Conservation (phyloP, 2,797 vertebrate species). For the Bucorvus abyssinicus region DNA sequence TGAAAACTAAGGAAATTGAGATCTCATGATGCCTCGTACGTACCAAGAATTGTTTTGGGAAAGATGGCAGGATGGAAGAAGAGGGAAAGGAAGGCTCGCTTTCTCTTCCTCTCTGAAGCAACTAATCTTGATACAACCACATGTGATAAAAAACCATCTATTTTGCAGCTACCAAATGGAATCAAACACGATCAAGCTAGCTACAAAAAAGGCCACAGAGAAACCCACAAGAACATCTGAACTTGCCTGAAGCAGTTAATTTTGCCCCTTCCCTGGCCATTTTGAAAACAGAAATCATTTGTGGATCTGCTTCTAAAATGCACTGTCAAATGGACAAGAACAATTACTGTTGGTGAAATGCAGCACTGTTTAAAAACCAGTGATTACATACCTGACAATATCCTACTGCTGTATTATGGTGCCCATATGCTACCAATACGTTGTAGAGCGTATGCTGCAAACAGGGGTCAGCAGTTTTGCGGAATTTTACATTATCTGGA, state of each 20-base stretch:
- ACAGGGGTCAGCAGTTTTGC: slow-evolving; percentile 80
- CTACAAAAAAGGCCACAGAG: background rate
- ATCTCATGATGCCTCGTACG: background rate
- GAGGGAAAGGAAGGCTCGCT: background rate
- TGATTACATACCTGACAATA: slow-evolving; percentile 90
- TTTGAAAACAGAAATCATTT: background rate
- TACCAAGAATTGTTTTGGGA: background rate
- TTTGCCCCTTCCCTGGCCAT: background rate
- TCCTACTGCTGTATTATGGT: slow-evolving; percentile 88
- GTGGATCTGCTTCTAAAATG: background rate
- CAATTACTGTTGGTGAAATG: background rate
- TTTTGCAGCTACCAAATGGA: background rate
- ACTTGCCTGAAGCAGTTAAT: background rate
- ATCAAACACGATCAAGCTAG: background rate
- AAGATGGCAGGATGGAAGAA: background rate
- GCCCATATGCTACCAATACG: slow-evolving; percentile 90
- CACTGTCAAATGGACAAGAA: background rate
- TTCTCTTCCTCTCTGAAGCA: background rate
- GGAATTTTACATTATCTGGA: slow-evolving; percentile 92
- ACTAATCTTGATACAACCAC: background rate
- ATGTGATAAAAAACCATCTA: background rate
- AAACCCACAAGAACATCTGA: background rate
- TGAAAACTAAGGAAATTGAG: background rate
- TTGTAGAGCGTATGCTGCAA: slow-evolving; percentile 86
- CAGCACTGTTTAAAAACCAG: background rate